Conservation (phyloP, 2,888 invertebrate species). For the Chrysolina oricalcia region DNA sequence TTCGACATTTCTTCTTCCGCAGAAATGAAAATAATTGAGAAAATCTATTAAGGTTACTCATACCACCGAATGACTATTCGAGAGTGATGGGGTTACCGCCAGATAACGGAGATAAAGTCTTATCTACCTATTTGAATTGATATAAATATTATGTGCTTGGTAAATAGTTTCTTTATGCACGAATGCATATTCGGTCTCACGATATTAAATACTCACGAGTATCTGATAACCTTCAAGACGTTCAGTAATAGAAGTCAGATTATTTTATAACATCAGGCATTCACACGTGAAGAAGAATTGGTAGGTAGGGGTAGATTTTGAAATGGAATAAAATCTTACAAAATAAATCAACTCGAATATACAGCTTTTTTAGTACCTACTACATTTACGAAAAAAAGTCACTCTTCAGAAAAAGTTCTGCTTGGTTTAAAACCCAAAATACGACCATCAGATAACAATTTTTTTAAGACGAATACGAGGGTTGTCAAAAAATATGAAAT, state of each 20-base stretch:
- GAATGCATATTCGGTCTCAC: constrained; percentile 4
- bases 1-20: constrained; percentile 33
- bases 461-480: too few relatives aligned
- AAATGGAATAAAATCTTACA: too few relatives aligned
- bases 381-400: too few relatives aligned
- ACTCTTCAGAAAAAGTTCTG: too few relatives aligned
- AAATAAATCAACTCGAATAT: too few relatives aligned
- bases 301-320: too few relatives aligned
- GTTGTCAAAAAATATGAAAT: too few relatives aligned
- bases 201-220: constrained; percentile 7
- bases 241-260: background rate
- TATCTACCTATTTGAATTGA: constrained; percentile 17
- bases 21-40: constrained; percentile 31
- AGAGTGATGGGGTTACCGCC: constrained; percentile 31
- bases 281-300: too few relatives aligned
- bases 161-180: constrained; percentile 13
- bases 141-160: constrained; percentile 4
- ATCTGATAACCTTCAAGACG: constrained; percentile 8
- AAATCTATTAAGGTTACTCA: constrained; percentile 34
- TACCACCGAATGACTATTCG: constrained; percentile 6
- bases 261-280: background rate
- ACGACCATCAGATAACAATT: too few relatives aligned
- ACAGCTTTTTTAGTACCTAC: too few relatives aligned
- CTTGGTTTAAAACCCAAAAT: too few relatives aligned
- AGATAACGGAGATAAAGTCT: constrained; percentile 35